Conservation (phyloP, 2,888 invertebrate species). For the Opisthograptis luteolata region DNA sequence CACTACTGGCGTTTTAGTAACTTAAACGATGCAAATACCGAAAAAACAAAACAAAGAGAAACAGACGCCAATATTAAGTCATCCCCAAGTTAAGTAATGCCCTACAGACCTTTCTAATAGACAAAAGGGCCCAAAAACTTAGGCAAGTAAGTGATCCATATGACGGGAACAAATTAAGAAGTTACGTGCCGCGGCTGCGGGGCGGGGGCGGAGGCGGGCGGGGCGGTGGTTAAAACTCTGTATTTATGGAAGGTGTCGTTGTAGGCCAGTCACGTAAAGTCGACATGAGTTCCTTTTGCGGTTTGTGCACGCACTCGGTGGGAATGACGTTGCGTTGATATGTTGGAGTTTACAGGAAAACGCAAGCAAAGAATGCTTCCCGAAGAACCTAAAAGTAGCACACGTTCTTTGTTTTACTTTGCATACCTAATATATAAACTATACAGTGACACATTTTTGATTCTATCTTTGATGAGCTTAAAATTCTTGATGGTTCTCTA, state of each 20-base stretch:
- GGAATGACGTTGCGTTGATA: constrained; percentile 1
- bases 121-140: constrained; percentile 40
- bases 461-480: too few species aligned
- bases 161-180: constrained; percentile 54
- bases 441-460: too few species aligned
- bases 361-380: too few species aligned
- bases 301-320: constrained; percentile 26
- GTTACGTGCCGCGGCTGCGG: constrained; percentile 37
- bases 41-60: constrained; percentile 17
- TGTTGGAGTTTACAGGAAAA: too few species aligned
- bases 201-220: constrained; percentile 3
- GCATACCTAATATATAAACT: too few species aligned
- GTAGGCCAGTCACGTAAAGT: constrained; percentile 51
- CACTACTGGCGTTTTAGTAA: too few species aligned
- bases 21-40: constrained; percentile 6
- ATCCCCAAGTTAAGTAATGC: constrained; percentile 25
- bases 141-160: constrained; percentile 42
- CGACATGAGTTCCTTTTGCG: constrained; percentile 37
- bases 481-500: too few species aligned
- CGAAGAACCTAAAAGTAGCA: too few species aligned
- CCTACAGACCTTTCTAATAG: constrained; percentile 24
- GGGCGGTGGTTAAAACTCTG: constrained; percentile 41
- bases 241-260: constrained; percentile 46
- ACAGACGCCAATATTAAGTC: constrained; percentile 20
- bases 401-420: too few species aligned